These are phyloP conservation scores for Argopecten irradians DNA, from an alignment of 1,140 invertebrate genomes.

Conservation along the genomic window DNA sequence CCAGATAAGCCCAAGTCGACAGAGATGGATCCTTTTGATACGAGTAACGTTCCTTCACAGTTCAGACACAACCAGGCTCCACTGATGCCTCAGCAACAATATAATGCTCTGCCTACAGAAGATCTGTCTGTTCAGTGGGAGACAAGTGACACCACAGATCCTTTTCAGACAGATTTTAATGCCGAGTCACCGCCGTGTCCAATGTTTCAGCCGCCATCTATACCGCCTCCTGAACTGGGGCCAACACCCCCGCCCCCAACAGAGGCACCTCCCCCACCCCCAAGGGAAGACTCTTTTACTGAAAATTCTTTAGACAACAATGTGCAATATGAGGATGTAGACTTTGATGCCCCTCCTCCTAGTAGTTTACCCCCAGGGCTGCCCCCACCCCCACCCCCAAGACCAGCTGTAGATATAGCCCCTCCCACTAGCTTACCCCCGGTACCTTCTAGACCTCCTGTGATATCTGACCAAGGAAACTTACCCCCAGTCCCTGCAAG, in stretches of 20 bases:
- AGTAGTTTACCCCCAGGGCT: slow-evolving; percentile 44
- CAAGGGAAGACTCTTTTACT: slow-evolving; percentile 20
- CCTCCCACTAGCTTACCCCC: slow-evolving; percentile 41
- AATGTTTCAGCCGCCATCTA: not conserved
- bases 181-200: not conserved
- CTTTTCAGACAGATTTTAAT: not conserved
- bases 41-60: slow-evolving; percentile 41
- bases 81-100: slow-evolving; percentile 11
- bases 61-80: slow-evolving; percentile 32
- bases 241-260: slow-evolving; percentile 45
- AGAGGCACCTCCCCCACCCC: slow-evolving; percentile 27
- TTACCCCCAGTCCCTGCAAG: slow-evolving; percentile 40
- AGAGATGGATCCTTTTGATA: slow-evolving; percentile 58
- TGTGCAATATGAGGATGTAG: slow-evolving; percentile 26
- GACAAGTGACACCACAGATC: not conserved
- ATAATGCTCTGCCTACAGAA: slow-evolving; percentile 37
- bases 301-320: slow-evolving; percentile 26
- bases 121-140: not conserved
- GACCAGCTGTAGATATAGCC: slow-evolving; percentile 31
- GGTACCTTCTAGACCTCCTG: slow-evolving; percentile 37
- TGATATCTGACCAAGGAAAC: not conserved
- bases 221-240: not conserved
- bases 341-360: slow-evolving; percentile 32
- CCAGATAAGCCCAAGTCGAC: not conserved
- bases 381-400: slow-evolving; percentile 39